Base-by-base conservation (phyloP, 2,888 invertebrate species). In the Coleophora flavipennella region DNA sequence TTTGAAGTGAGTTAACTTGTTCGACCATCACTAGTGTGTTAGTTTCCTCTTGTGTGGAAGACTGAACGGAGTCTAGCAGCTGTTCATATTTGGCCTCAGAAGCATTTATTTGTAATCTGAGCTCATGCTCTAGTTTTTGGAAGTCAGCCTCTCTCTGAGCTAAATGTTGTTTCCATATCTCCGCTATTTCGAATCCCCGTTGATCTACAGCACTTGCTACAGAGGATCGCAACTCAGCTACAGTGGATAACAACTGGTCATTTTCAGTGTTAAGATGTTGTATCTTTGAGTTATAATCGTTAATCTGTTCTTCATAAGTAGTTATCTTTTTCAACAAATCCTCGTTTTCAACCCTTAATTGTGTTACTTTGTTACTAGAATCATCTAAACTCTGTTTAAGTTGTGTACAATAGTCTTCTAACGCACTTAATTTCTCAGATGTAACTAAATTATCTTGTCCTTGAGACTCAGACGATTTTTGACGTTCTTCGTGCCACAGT, bases 141-240 rank as follows among this genome's bases (percentile, higher is more conserved):
- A 90, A 90, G 51, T 90, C 90, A 8, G 68, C 74, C 74, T 91
- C 90, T 32, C 89, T 85, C 50, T 86, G 83, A n/a, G 86, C 79
- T 41, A 91, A 62, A 66, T 91, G 91, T 48, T 88, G 81, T 56
- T 91, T 90, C 91, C 91, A 91, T 55, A 90, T 80, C 67, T 89
- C 88, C 8, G 91, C 90, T 42, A 91, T 87, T 73, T 91, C 90
- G 52, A 83, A 83, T 38, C 91, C 90, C 49, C 89, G 81, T 62
- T 91, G 89, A 57, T 91, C 90, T 25, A 90, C 85, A 41, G 88
- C 81, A 43, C 79, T 73, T 31, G 88, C 71, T 31, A 85, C 59
- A 6, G 83, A 78, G 8, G 77, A 76, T 14, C 79, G 75, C 40
- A 86, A 57, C 50, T 85, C 85, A 11, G 84, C 65, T 12, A 85